A percentile compares a stretch with the other conserved stretches of the same genome.
Evolutionary conservation across 2,113 vertebrate species (phyloP).

Genomic region (Lampris incognitus): DNA sequence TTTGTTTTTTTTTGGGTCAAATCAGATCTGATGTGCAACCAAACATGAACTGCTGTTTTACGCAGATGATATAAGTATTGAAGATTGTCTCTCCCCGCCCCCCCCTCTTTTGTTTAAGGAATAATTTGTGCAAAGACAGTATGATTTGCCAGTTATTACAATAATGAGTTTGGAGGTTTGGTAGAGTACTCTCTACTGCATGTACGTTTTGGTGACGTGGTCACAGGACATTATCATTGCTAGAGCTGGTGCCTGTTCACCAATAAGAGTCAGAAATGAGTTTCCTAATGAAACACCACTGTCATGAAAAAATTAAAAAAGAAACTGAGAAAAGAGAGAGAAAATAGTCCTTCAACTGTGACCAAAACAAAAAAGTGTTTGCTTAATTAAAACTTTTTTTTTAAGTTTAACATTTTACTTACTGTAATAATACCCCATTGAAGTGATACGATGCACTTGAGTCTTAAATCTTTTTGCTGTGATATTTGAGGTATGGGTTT

Average conservation of each 20-base stretch:
- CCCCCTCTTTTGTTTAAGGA: constrained; percentile 40
- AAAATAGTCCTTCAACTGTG: constrained; percentile 74
- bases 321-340: background rate
- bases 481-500: constrained; percentile 63
- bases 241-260: constrained; percentile 44
- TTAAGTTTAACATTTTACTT: constrained; percentile 55
- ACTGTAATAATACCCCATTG: constrained; percentile 59
- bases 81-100: constrained; percentile 43
- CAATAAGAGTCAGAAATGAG: constrained; percentile 21
- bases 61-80: constrained; percentile 50
- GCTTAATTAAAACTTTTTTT: constrained; percentile 50
- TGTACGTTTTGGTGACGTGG: constrained; percentile 53
- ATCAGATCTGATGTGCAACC: constrained; percentile 36
- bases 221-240: constrained; percentile 46
- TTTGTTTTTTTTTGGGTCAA: constrained; percentile 42
- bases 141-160: constrained; percentile 39
- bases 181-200: constrained; percentile 58
- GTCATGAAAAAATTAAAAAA: constrained; percentile 38
- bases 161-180: constrained; percentile 36
- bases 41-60: constrained; percentile 59
- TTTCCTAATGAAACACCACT: constrained; percentile 38
- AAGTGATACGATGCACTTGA: constrained; percentile 75
- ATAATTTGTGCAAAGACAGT: constrained; percentile 18
- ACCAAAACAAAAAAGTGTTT: constrained; percentile 71
- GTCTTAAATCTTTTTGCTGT: constrained; percentile 78